Conservation (phyloP, 2,888 invertebrate species). For the Pseudococcus viburni region DNA sequence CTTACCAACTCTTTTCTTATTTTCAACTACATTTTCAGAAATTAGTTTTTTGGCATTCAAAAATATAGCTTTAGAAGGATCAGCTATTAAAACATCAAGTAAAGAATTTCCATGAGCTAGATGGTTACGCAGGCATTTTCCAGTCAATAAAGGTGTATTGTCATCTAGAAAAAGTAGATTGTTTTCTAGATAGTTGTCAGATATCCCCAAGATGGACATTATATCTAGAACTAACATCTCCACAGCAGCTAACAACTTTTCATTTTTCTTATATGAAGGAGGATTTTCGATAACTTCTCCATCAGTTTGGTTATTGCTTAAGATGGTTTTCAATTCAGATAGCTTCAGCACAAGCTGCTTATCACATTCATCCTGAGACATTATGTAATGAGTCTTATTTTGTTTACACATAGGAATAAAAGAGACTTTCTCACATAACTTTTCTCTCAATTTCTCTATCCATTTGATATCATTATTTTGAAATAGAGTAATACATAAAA, state of each 20-base stretch:
- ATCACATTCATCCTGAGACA: background rate
- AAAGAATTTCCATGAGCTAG: background rate
- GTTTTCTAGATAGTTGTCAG: background rate
- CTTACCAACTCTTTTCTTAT: background rate
- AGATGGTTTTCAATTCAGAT: background rate
- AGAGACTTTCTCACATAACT: background rate
- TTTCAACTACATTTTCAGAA: background rate
- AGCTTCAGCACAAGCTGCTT: background rate
- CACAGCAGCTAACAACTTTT: background rate
- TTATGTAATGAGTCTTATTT: background rate
- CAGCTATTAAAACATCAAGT: background rate
- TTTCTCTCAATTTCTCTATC: background rate
- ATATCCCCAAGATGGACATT: background rate
- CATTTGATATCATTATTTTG: background rate
- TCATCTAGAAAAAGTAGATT: background rate
- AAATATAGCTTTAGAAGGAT: background rate
- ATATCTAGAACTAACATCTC: background rate
- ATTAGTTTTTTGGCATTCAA: background rate
- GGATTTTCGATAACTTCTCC: background rate
- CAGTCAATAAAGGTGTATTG: background rate
- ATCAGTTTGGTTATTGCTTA: background rate
- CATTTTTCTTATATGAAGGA: background rate
- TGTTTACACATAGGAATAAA: background rate
- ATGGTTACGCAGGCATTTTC: background rate
- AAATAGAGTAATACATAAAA: background rate